Percentiles rank a stretch among this genome's conserved stretches.
These are phyloP conservation scores for Amphipyra berbera DNA, from an alignment of 2,888 invertebrate species.

Conservation along the genomic window DNA sequence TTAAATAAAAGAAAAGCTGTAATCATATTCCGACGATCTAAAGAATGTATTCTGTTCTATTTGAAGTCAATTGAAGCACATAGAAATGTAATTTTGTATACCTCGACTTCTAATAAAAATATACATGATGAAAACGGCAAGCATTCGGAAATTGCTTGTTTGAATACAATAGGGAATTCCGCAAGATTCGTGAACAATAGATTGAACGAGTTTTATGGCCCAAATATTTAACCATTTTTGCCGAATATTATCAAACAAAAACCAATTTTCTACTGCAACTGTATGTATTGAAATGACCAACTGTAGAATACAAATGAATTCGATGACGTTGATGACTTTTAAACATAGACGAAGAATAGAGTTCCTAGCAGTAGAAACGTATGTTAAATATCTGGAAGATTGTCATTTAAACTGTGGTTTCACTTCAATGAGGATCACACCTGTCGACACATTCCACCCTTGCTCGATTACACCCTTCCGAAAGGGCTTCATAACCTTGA, in stretches of 20 bases:
- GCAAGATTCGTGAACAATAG: conserved; percentile 18
- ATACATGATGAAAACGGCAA: neutral
- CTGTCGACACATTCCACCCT: conserved; percentile 27
- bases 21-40: no score
- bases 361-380: neutral
- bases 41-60: neutral
- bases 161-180: conserved; percentile 19
- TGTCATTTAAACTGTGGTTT: no score
- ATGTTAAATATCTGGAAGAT: no score
- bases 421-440: conserved; percentile 8
- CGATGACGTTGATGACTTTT: conserved; percentile 5
- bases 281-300: conserved; percentile 14
- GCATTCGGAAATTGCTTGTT: conserved; percentile 24
- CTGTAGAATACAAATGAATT: conserved; percentile 20
- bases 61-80: neutral
- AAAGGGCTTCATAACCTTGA: conserved; percentile 10
- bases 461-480: neutral
- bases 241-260: conserved; percentile 30
- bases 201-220: conserved; percentile 17
- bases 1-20: no score
- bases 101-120: conserved; percentile 3
- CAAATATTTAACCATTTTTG: conserved; percentile 31
- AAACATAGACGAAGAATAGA: conserved; percentile 2
- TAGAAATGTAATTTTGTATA: neutral
- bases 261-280: conserved; percentile 36